A percentile compares a stretch with the other conserved stretches of the same genome.
phyloP scores from a whole-genome alignment of 1,140 invertebrate species.

The Hypothenemus hampei region DNA sequence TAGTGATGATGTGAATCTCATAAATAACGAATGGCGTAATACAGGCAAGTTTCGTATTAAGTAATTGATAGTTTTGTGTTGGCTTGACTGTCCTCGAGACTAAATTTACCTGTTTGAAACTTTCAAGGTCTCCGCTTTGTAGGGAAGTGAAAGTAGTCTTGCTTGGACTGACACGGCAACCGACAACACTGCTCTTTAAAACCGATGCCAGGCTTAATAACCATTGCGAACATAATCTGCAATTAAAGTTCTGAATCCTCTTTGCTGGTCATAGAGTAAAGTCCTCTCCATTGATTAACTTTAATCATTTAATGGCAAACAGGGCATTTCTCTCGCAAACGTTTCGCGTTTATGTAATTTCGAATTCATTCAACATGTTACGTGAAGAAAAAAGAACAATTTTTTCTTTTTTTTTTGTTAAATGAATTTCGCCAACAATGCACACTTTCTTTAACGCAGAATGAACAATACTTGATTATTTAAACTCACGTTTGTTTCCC shows the following conservation, averaged over 20 bases:
- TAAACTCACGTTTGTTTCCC: conserved; percentile 20
- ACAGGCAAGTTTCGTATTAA: conserved; percentile 41
- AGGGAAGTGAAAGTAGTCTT: conserved; percentile 48
- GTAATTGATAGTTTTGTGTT: conserved; percentile 45
- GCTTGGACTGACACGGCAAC: conserved; percentile 41
- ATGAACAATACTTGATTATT: conserved; percentile 23
- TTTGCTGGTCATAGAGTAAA: no score
- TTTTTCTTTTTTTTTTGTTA: conserved; percentile 7
- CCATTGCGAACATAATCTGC: conserved; percentile 13
- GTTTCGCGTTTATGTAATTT: conserved; percentile 10
- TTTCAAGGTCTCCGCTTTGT: conserved; percentile 47
- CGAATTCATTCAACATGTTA: conserved; percentile 12
- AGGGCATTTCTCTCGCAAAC: conserved; percentile 7
- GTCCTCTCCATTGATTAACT: no score
- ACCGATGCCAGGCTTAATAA: conserved; percentile 23
- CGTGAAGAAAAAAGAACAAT: no score
- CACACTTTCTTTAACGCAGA: conserved; percentile 20
- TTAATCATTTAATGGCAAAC: no score
- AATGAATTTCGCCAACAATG: conserved; percentile 11
- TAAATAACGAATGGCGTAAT: conserved; percentile 42
- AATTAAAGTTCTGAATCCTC: conserved; percentile 27
- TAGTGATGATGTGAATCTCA: conserved; percentile 33
- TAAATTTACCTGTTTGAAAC: conserved; percentile 48
- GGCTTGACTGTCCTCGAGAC: conserved; percentile 45
- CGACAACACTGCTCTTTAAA: conserved; percentile 21